Base-by-base conservation (phyloP, 1,140 invertebrate genomes). In the Meloidogyne floridensis region DNA sequence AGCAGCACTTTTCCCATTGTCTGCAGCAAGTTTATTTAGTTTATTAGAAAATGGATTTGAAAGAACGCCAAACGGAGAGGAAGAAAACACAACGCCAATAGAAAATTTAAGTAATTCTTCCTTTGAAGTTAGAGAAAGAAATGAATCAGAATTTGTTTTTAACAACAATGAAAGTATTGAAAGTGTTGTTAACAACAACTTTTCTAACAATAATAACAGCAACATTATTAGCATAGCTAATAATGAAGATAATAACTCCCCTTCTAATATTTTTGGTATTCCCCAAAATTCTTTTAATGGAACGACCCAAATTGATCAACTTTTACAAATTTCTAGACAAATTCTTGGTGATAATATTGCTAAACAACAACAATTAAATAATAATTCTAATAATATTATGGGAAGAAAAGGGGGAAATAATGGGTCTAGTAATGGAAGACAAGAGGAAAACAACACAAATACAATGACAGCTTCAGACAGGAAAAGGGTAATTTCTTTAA, bases 321-420 rank as follows among this genome's bases (percentile, higher is more conserved):
- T 79, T 65, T 71, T 79, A 51, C 77, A 79, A 51, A 72, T 79
- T 79, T 79, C 77, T 8, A 69, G 53, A 72, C 77, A 79, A 42
- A 71, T 79, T 70, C 47, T 79, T 71, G 65, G 51, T 32, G 77
- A 59, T 10, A 70, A 20, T 71, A 79, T 47, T 51, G 53, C 53
- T 53, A 79, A 79, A 18, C 69, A 79, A 47, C 72, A 73, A 54
- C 72, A 74, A 54, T 54, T 74, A 54, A 74, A 74, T 54, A 74
- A 54, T 54, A 74, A 51, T 47, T 51, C 15, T 54, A 74, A 74
- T 53, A 73, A 5, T 69, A 20, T 43, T 71, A 42, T 18, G 53
- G 53, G 43, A 43, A 51, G 43, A 43, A 51, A 72, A 71, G 15
- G 8, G n/a, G 18, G 65, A 42, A 72, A 69, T 69, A 20, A 51